Evolutionary conservation across 2,113 vertebrate species (phyloP).

Genomic region (Plestiodon gilberti): DNA sequence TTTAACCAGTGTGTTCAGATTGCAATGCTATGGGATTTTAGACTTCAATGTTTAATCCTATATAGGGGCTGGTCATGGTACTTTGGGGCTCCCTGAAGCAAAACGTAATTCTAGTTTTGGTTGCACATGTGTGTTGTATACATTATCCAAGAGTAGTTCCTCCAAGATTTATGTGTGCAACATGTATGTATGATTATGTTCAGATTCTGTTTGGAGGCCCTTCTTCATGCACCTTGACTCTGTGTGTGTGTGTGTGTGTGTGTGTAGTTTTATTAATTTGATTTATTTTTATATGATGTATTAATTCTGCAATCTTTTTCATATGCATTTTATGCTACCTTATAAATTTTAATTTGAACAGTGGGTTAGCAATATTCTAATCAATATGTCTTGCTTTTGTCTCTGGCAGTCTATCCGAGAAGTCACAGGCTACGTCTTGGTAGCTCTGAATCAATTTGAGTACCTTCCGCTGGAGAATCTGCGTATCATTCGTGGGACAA

Average conservation of each 20-base stretch:
- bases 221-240: neutral
- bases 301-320: neutral
- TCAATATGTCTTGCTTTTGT: conserved; percentile 32
- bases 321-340: too few relatives aligned
- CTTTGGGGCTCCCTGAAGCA: neutral
- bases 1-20: neutral
- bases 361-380: neutral
- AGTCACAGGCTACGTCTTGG: conserved; percentile 95
- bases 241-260: too few relatives aligned
- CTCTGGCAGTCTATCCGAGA: conserved; percentile 91
- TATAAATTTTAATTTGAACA: neutral
- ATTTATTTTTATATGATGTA: neutral
- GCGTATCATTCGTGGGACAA: conserved; percentile 93
- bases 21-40: neutral
- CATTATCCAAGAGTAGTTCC: neutral
- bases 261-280: too few relatives aligned
- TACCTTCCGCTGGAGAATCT: conserved; percentile 96
- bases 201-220: neutral
- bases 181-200: neutral
- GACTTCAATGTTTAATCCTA: too few relatives aligned
- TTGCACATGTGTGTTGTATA: neutral
- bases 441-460: conserved; percentile 97
- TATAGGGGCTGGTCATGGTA: neutral
- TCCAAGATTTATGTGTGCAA: neutral
- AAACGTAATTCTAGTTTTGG: neutral